Conservation (phyloP, 2,888 invertebrate species). For the Cosmopolites sordidus region DNA sequence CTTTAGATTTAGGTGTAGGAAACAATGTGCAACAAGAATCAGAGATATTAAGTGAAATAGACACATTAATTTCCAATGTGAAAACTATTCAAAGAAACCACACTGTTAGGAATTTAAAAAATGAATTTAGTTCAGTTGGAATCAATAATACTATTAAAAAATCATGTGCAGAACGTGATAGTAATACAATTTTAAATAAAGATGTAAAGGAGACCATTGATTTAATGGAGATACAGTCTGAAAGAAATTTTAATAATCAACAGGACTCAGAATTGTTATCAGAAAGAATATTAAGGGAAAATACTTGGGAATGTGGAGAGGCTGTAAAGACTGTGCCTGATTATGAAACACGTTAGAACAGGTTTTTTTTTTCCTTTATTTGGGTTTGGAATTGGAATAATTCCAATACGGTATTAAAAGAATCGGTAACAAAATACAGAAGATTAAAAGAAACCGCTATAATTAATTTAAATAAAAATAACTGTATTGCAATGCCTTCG, state of each 20-base stretch:
- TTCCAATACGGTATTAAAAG: too few relatives aligned
- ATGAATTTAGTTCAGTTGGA: slow-evolving; percentile 32
- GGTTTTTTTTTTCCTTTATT: too few relatives aligned
- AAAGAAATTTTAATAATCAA: slow-evolving; percentile 7
- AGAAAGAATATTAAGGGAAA: slow-evolving; percentile 24
- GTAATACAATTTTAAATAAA: slow-evolving; percentile 17
- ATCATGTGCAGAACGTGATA: too few relatives aligned
- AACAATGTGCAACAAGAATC: slow-evolving; percentile 8
- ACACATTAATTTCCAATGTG: slow-evolving; percentile 44
- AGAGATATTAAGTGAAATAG: slow-evolving; percentile 38
- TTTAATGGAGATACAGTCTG: slow-evolving; percentile 31
- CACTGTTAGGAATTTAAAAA: slow-evolving; percentile 36
- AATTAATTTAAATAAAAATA: too few relatives aligned
- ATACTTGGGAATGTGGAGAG: slow-evolving; percentile 40
- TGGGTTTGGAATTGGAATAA: too few relatives aligned
- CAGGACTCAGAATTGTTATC: not conserved
- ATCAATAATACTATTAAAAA: too few relatives aligned
- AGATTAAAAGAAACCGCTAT: too few relatives aligned
- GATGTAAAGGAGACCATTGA: slow-evolving; percentile 48
- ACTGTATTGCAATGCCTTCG: too few relatives aligned
- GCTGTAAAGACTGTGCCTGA: slow-evolving; percentile 44
- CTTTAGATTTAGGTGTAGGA: not conserved
- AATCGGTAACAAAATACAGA: too few relatives aligned
- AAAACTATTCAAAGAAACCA: slow-evolving; percentile 39
- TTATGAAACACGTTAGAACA: slow-evolving; percentile 37